Conservation (phyloP, 2,888 invertebrate genomes). For the Aspidapion aeneum region DNA sequence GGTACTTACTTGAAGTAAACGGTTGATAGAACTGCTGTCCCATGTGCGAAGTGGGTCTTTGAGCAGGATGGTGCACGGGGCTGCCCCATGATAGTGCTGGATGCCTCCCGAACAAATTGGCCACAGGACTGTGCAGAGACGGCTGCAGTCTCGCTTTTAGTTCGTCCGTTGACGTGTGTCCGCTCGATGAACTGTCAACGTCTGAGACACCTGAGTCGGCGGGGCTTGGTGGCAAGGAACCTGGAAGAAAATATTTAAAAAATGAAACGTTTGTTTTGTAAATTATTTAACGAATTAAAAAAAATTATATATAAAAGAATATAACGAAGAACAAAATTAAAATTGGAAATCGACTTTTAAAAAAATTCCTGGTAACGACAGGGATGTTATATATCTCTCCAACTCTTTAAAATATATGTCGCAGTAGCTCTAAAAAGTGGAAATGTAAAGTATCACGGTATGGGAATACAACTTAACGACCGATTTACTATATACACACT, state of each 20-base stretch:
- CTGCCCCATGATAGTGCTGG: slow-evolving; percentile 34
- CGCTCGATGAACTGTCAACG: slow-evolving; percentile 88
- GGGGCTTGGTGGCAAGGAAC: slow-evolving; percentile 94
- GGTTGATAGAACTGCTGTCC: slow-evolving; percentile 41
- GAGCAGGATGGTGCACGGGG: slow-evolving; percentile 30
- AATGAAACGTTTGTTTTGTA: too few species aligned
- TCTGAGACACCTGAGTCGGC: slow-evolving; percentile 97
- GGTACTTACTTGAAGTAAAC: slow-evolving; percentile 41
- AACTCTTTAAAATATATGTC: too few species aligned
- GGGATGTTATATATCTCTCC: too few species aligned
- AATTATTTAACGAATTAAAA: too few species aligned
- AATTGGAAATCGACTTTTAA: too few species aligned
- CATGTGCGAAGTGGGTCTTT: slow-evolving; percentile 35
- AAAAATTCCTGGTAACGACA: too few species aligned
- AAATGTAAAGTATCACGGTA: too few species aligned
- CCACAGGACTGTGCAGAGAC: slow-evolving; percentile 45
- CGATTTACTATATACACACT: too few species aligned
- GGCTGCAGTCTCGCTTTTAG: slow-evolving; percentile 85
- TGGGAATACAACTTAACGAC: too few species aligned
- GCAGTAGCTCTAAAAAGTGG: too few species aligned
- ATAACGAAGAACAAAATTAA: too few species aligned
- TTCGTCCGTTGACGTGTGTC: slow-evolving; percentile 73
- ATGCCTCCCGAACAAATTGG: slow-evolving; percentile 36
- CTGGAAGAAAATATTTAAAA: slow-evolving; percentile 53
- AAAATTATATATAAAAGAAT: too few species aligned